Conservation (phyloP, 2,113 vertebrate species). For the Peucedramus taeniatus region DNA sequence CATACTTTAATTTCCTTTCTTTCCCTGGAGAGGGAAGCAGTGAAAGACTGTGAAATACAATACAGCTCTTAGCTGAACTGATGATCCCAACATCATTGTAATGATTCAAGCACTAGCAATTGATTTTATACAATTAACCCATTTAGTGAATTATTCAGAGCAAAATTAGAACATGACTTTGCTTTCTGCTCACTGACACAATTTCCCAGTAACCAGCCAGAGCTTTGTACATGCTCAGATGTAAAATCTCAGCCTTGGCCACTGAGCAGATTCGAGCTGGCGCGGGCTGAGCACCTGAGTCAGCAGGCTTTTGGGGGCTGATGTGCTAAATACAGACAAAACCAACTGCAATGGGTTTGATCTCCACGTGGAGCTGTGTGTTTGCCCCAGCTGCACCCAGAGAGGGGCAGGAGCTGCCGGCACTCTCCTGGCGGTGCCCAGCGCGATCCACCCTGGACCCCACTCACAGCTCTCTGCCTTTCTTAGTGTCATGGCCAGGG, state of each 20-base stretch:
- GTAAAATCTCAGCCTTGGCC: neutral
- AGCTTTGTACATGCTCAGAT: neutral
- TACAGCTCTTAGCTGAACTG: neutral
- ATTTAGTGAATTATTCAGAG: neutral
- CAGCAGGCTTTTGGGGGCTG: neutral
- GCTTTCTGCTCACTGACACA: neutral
- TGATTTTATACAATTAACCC: neutral
- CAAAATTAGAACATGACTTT: neutral
- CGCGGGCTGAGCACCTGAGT: fast-evolving
- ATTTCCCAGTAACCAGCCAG: neutral
- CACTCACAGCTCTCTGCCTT: fast-evolving
- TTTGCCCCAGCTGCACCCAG: neutral
- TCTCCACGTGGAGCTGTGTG: neutral
- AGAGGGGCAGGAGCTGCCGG: neutral
- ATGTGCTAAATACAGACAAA: neutral
- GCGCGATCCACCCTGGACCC: fast-evolving
- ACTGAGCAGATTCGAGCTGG: neutral
- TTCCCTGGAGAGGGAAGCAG: neutral
- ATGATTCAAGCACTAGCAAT: neutral
- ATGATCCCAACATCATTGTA: neutral
- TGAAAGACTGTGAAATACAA: neutral
- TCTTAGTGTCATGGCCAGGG: too few relatives aligned
- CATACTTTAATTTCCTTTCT: neutral
- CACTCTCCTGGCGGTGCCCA: fast-evolving
- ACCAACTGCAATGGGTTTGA: too few relatives aligned